phyloP scores from a whole-genome alignment of 2,888 invertebrate genomes.

The Spicauda simplicius region DNA sequence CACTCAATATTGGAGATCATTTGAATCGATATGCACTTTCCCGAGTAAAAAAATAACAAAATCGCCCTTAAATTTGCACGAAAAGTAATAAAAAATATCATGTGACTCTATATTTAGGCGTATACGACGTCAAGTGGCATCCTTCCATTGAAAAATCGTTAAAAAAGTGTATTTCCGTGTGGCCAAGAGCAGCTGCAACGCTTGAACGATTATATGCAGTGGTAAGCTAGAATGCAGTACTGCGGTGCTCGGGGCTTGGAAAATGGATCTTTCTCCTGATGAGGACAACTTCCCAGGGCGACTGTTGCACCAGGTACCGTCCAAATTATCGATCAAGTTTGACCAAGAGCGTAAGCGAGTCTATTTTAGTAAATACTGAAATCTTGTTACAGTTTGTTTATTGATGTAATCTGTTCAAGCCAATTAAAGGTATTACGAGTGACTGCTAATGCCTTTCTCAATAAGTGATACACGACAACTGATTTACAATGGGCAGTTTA shows the following conservation, averaged over 20 bases:
- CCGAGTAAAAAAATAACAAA: constrained; percentile 2
- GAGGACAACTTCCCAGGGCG: constrained; percentile 92
- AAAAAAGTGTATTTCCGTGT: constrained; percentile 5
- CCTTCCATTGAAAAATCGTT: neutral
- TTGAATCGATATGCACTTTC: constrained; percentile 33
- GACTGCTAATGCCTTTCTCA: neutral
- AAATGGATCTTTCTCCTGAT: constrained; percentile 90
- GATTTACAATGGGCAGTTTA: neutral
- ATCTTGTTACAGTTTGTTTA: constrained; percentile 5
- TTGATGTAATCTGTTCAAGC: constrained; percentile 17
- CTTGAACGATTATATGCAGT: constrained; percentile 63
- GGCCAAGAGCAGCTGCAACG: constrained; percentile 54
- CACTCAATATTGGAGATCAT: constrained; percentile 7
- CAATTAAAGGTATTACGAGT: constrained; percentile 13
- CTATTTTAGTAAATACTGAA: no score
- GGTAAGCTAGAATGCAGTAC: constrained; percentile 19
- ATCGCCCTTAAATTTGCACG: neutral
- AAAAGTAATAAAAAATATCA: constrained; percentile 3
- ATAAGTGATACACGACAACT: constrained; percentile 5
- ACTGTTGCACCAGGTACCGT: constrained; percentile 88
- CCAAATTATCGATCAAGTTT: neutral
- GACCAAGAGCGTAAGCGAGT: neutral
- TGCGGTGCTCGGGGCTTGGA: constrained; percentile 53
- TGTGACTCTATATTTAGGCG: neutral
- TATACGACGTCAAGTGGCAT: neutral